Percentiles rank a stretch among this genome's conserved stretches.
phyloP scores from a whole-genome alignment of 2,797 vertebrate species.

The Artibeus jamaicensis region DNA sequence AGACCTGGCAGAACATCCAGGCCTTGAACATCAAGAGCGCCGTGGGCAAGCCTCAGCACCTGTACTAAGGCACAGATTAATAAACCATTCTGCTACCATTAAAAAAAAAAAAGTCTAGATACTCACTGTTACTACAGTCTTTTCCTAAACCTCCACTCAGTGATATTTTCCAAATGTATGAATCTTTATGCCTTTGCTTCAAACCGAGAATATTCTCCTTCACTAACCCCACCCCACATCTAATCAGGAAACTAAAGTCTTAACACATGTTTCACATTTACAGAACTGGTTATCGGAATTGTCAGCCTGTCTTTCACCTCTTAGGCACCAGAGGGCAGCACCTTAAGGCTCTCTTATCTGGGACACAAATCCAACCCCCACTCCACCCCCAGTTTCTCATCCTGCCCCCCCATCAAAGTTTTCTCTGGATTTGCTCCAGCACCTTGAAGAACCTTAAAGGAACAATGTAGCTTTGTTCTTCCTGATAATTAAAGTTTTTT shows the following conservation, averaged over 20 bases:
- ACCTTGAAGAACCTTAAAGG: background rate
- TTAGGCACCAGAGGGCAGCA: constrained; percentile 64
- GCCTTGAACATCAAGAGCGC: background rate
- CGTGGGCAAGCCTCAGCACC: background rate
- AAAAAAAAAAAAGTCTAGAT: background rate
- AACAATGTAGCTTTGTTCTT: background rate
- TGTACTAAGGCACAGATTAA: background rate
- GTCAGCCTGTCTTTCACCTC: background rate
- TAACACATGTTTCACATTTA: background rate
- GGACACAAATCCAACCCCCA: background rate
- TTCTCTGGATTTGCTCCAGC: constrained; percentile 4
- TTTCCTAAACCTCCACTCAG: background rate
- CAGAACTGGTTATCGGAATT: background rate
- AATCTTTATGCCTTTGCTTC: background rate
- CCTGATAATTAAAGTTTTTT: background rate
- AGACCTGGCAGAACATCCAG: background rate
- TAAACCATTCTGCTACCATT: background rate
- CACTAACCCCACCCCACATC: background rate
- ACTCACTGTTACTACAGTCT: background rate
- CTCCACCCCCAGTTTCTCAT: too few species aligned
- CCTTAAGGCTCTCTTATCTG: background rate
- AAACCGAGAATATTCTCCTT: background rate
- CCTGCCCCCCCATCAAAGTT: background rate
- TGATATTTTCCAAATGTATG: background rate
- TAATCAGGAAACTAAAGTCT: background rate